Base-by-base conservation (phyloP, 1,140 invertebrate genomes). In the Ceratosolen solmsi region DNA sequence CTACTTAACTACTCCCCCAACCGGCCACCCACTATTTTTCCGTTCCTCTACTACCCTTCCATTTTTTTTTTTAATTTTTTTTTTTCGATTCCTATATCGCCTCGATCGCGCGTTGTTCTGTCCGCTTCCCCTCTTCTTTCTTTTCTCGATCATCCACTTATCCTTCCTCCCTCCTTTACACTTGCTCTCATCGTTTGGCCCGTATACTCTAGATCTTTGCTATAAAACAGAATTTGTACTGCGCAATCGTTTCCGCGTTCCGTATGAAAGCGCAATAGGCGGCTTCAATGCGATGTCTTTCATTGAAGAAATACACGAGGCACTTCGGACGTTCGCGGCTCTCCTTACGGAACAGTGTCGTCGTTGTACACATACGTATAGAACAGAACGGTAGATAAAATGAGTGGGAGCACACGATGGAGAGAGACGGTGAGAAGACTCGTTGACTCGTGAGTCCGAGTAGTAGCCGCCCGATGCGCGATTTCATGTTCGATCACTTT, bases 401-500 rank as follows among this genome's bases (percentile, higher is more conserved):
- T n/a, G n/a, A n/a, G n/a, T n/a, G n/a, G n/a, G n/a, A n/a, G n/a
- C n/a, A n/a, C n/a, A n/a, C n/a, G 63, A n/a, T 5, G 7, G 63
- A 38, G 33, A 5, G 25, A 22, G 33, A 20, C 15, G 36, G 17
- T 3, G 63, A 68, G 13, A 3, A 25, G 63, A 38, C 5, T 0
- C 5, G 51, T 15, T 54, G 22, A 25, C 33, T 5, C 2, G 63
- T 33, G 63, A 68, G 33, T 68, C 11, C 33, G 11, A 15, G 38
- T 36, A 5, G 71, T 46, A 82, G 84, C 81, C 81, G 79, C 81
- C 83, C 75, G 84, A 81, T 80, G 84, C 81, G 84, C 84, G 83
- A 80, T 85, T 84, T 86, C 84, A 82, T 85, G 81, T 82, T 86
- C 83, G 83, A 84, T 85, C 84, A 83, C 76, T 81, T 77, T 81